Evolutionary conservation across 2,113 vertebrate genomes (phyloP), one percentile per base, ranked within the genome.

Genomic region (Corythornis cristatus): DNA sequence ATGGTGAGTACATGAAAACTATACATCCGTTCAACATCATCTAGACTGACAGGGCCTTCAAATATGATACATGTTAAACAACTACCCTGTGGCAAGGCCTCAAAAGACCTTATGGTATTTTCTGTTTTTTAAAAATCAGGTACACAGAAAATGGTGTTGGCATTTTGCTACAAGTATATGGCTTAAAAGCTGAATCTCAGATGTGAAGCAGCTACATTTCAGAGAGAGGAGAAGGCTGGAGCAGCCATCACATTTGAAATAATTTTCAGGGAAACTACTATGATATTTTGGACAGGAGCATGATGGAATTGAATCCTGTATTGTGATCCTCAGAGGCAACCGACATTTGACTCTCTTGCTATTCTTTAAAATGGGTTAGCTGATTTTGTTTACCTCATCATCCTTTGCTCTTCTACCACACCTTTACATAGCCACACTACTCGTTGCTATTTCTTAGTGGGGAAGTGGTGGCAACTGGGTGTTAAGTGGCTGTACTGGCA

Each of bases 121-220:
- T 90, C 94, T 95, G 95, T 57, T 95, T 96, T 97, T 96, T 90
- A 93, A 97, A 94, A 96, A 96, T 93, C 92, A 96, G 86, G 80
- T 96, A 95, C 94, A 89, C 64, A 89, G 95, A 90, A 93, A 96
- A 95, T 83, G 83, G 75, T 90, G 93, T 91, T 97, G 97, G 78
- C 90, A 86, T 97, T 96, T 96, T 87, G 91, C 82, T 93, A 28
- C 91, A 84, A 95, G 83, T 90, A 50, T 54, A 46, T 18, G 61
- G 90, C 57, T 90, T 89, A 58, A 86, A 75, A 93, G 43, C 87
- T 65, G 84, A 48, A 87, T 89, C 67, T 73, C 60, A 35, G 23
- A 86, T 58, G 23, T 62, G 83, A 46, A 70, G 56, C 76, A 87
- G 88, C 89, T 95, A 45, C 76, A 76, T 94, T 94, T 78, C 58